Evolutionary conservation across 2,113 vertebrate species (phyloP).

Genomic region (Capreolus pygargus): DNA sequence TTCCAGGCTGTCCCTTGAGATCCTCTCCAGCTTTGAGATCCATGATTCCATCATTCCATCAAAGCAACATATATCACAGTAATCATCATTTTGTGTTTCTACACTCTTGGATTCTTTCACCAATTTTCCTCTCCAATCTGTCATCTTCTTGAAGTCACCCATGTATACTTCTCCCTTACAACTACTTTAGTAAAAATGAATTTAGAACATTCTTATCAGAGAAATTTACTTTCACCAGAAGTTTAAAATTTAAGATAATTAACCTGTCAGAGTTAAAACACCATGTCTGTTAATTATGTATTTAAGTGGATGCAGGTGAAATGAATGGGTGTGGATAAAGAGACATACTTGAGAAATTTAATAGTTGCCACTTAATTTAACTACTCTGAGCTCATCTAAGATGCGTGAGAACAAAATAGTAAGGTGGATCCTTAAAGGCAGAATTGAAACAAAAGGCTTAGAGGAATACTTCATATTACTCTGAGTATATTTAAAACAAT

Average conservation of each 20-base stretch:
- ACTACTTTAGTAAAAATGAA: neutral
- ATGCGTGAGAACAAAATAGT: conserved; percentile 34
- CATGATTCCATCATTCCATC: neutral
- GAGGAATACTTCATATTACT: neutral
- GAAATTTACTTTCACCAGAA: conserved; percentile 20
- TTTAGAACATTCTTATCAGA: conserved; percentile 37
- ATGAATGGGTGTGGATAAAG: conserved; percentile 55
- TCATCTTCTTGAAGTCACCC: neutral
- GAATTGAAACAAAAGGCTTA: neutral
- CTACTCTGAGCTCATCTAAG: conserved; percentile 61
- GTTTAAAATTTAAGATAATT: conserved; percentile 60
- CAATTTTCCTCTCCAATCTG: neutral
- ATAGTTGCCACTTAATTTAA: conserved; percentile 67
- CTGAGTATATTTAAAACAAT: neutral
- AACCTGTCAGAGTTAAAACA: conserved; percentile 50
- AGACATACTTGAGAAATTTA: conserved; percentile 56
- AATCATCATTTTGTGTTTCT: neutral
- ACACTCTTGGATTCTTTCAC: neutral
- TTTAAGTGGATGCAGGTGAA: conserved; percentile 47
- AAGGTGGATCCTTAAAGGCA: neutral
- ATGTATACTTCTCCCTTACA: neutral
- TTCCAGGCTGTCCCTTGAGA: conserved; percentile 20
- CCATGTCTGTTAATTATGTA: conserved; percentile 55
- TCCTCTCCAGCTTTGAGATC: neutral
- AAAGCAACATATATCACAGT: neutral